phyloP scores from a whole-genome alignment of 2,888 invertebrate genomes.

The Eutolmus rufibarbis region DNA sequence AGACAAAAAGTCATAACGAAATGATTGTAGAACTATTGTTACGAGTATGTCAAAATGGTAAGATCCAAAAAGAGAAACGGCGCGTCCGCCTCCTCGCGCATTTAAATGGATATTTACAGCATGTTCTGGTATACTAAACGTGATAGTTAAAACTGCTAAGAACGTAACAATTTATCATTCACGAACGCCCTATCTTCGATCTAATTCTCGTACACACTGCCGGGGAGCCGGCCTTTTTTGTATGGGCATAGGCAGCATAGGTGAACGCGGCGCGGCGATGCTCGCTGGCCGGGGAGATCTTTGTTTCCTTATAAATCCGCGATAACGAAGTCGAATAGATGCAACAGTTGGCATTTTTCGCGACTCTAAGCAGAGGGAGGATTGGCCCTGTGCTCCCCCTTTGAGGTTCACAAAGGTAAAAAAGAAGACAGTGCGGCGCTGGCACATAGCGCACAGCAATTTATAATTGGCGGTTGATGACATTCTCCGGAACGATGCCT shows the following conservation, averaged over 20 bases:
- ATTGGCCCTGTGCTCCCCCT: not conserved
- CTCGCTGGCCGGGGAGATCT: not conserved
- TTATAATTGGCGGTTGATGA: slow-evolving; percentile 48
- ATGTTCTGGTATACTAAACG: slow-evolving; percentile 47
- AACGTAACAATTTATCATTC: slow-evolving; percentile 48
- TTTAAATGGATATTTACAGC: slow-evolving; percentile 46
- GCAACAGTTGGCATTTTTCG: slow-evolving; percentile 5
- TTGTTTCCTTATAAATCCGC: slow-evolving; percentile 37
- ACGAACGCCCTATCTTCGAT: slow-evolving; percentile 48
- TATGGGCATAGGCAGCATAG: slow-evolving; percentile 15
- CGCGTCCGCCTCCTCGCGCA: slow-evolving; percentile 26
- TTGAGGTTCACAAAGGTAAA: slow-evolving; percentile 14
- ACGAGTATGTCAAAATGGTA: slow-evolving; percentile 23
- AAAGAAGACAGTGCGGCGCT: not conserved
- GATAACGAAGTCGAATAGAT: slow-evolving; percentile 30
- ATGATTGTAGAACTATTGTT: slow-evolving; percentile 28
- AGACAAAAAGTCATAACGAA: slow-evolving; percentile 28
- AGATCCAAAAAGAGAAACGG: slow-evolving; percentile 15
- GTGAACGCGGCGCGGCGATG: slow-evolving; percentile 17
- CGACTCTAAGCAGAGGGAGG: not conserved
- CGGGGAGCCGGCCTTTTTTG: not conserved
- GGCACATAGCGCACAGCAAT: slow-evolving; percentile 43
- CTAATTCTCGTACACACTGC: slow-evolving; percentile 42
- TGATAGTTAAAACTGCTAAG: slow-evolving; percentile 48
- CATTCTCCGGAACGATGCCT: slow-evolving; percentile 44